A percentile compares a stretch with the other conserved stretches of the same genome.
These are phyloP conservation scores for Sebastolobus altivelis DNA, from an alignment of 2,797 vertebrate genomes.

Conservation along the genomic window DNA sequence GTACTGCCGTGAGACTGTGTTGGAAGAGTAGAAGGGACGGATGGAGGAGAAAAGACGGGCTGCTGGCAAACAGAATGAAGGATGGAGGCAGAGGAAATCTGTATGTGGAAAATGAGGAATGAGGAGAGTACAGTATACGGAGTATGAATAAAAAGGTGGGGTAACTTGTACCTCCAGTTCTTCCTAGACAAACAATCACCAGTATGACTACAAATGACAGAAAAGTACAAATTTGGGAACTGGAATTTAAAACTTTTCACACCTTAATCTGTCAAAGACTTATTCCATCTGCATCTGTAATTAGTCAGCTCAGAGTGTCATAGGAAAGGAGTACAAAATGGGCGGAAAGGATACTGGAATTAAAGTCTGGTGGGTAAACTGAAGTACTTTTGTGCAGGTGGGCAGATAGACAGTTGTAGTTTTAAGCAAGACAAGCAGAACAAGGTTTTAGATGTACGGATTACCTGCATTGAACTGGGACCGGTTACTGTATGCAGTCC, in stretches of 20 bases:
- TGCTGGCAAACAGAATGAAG: background rate
- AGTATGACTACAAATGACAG: background rate
- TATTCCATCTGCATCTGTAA: background rate
- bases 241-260: background rate
- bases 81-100: slow-evolving; percentile 16
- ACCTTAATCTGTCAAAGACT: background rate
- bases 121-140: background rate
- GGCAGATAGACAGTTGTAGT: background rate
- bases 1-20: too few species aligned
- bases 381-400: background rate
- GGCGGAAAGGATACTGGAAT: background rate
- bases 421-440: background rate
- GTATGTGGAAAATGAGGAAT: slow-evolving; percentile 16
- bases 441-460: background rate
- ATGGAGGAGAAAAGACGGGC: background rate
- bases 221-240: background rate
- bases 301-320: background rate
- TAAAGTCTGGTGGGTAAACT: background rate
- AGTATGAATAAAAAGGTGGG: background rate
- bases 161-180: background rate
- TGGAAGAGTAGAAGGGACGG: background rate
- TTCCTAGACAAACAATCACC: background rate
- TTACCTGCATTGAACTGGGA: slow-evolving; percentile 1
- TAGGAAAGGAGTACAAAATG: background rate
- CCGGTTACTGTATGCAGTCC: slow-evolving; percentile 6